Evolutionary conservation across 2,113 vertebrate species (phyloP), one percentile per base, ranked within the genome.

Genomic region (Equus quagga): DNA sequence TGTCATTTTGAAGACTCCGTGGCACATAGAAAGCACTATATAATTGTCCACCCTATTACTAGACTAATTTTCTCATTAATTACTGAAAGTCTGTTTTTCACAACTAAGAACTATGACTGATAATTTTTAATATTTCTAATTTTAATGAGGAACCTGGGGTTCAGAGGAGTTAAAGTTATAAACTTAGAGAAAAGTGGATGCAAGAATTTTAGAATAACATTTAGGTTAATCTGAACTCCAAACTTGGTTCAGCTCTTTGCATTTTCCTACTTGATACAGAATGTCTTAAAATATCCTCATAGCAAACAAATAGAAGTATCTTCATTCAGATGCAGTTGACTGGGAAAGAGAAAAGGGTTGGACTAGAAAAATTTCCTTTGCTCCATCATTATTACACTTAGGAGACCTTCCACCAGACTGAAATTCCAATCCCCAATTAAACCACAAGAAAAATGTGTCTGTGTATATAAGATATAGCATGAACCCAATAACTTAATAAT

Each of bases 401-500:
- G 0, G 80, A 98, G 97, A 98, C 78, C 56, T 88, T 97, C 96
- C 86, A 86, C 93, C 79, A 96, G 94, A 97, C 96, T 96, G 81
- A 98, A 98, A 99, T 98, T 98, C 98, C 97, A 98, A 97, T 98
- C 96, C 98, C 96, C 98, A 98, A 98, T 96, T 98, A 98, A 98
- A 98, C 88, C 88, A 97, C 87, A 94, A 93, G 86, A 94, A 98
- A 98, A 96, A 97, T 92, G 85, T 97, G 96, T 95, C 96, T 96
- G 70, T 98, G 79, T 93, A 86, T 83, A 31, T 97, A 98, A 98
- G 95, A 97, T 97, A 98, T 93, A 58, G 0, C 97, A 95, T 92
- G 89, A 98, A 96, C 93, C 84, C 97, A 97, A 96, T 95, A 98
- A 98, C 96, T 98, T 98, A 98, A 98, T 98, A 98, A 98, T 94